Base-by-base conservation (phyloP, 2,113 vertebrate species). In the Trochalopteron elliotii region DNA sequence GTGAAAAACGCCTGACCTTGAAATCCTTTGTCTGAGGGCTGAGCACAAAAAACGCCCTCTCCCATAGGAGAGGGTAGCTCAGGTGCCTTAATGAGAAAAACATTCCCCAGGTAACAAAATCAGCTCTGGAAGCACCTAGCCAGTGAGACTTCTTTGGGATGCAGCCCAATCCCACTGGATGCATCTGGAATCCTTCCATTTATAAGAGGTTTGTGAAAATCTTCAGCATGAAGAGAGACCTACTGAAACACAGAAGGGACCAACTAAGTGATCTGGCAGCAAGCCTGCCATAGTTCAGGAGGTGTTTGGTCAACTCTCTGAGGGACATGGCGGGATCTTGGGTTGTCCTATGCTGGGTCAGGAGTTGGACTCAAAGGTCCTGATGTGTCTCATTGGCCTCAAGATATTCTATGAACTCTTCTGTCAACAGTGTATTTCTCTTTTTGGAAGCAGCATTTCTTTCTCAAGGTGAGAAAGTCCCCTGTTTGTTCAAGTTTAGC, bases 351-450 rank as follows among this genome's bases (percentile, higher is more conserved):
- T 53, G 16, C 30, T 60, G 45, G 45, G 24, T 16, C 39, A 75
- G 53, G 13, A 53, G 24, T 1, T 82, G 45, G 14, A 60, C 13
- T n/a, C 0, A 0, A 39, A 45, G 33, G 19, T 24, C 24, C 28
- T 68, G 55, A 24, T 53, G 40, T 6, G 6, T 61, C 13, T 33
- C 25, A 61, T 9, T 30, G 45, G 40, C 13, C 30, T 60, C 7
- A 40, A 25, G 40, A 31, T 47, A 40, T 19, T 53, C 39, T 55
- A 27, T 47, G n/a, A 61, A 27, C 23, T 91, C 30, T 52, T 6
- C 35, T 64, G 7, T 49, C 31, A 85, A 27, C 18, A 59, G 3
- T 60, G 8, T 11, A 24, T 81, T 70, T 63, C 13, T 67, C 5
- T 70, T 71, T 57, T 24, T 40, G 44, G n/a, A 87, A 79, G 8